Conservation (phyloP, 2,113 vertebrate genomes). For the Marmota monax region DNA sequence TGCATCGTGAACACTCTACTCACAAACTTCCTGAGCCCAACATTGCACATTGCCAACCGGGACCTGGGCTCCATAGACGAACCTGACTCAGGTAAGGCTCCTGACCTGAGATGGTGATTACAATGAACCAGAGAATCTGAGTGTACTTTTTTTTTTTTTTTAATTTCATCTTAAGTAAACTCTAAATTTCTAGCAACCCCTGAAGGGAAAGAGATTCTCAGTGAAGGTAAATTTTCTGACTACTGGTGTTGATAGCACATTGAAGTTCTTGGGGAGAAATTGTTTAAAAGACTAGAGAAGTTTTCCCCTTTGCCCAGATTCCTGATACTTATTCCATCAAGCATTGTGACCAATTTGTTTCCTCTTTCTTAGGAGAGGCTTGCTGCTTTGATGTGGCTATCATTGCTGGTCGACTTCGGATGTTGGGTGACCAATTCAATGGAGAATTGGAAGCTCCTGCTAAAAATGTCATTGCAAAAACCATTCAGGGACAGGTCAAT, state of each 20-base stretch:
- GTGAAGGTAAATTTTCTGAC: constrained; percentile 10
- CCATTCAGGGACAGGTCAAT: constrained; percentile 72
- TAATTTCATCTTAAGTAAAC: neutral
- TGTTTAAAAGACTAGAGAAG: constrained; percentile 4
- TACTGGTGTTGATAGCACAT: neutral
- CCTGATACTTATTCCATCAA: neutral
- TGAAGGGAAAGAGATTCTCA: constrained; percentile 1
- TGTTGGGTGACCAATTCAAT: constrained; percentile 81
- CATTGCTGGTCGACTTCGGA: constrained; percentile 77
- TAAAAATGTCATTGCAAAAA: neutral
- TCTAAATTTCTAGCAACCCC: constrained; percentile 8
- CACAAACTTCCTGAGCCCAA: fast-evolving
- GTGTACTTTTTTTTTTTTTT: neutral
- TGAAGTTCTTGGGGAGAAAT: neutral
- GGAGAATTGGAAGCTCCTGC: constrained; percentile 75
- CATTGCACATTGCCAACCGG: fast-evolving
- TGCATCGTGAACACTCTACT: constrained; percentile 71
- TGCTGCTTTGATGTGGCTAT: constrained; percentile 66
- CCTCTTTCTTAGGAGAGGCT: constrained; percentile 61
- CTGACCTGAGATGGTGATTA: neutral
- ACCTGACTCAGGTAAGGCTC: constrained; percentile 74
- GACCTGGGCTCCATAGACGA: fast-evolving
- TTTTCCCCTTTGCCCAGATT: neutral
- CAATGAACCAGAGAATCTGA: neutral
- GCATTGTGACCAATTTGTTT: constrained; percentile 18